Base-by-base conservation (phyloP, 2,797 vertebrate genomes). In the Amblyopsis hoosieri region DNA sequence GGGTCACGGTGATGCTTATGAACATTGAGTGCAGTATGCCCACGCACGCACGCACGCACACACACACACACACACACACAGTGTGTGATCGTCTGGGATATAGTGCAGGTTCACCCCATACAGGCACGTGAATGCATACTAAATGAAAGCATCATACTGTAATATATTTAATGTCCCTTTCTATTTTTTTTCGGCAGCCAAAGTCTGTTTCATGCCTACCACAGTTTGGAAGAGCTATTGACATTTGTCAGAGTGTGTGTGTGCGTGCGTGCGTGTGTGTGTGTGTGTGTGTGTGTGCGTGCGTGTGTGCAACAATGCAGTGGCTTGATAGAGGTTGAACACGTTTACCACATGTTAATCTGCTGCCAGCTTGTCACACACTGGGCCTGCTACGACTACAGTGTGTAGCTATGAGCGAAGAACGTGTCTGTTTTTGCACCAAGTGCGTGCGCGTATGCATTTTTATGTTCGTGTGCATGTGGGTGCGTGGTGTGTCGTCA, bases 21-120 rank as follows among this genome's bases (percentile, higher is more conserved):
- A 72, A 86, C 83, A 85, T 75, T 84, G 81, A 86, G 79, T 72
- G 75, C 59, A 74, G 69, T 82, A 67, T 78, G 76, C 76, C 78
- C 72, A 76, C 59, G 71, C 23, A 29, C 19, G 19, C 5, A 62
- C 59, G 17, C 60, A 46, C 23, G 55, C 15, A 46, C 12, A 75
- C 66, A 68, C 54, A 66, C 23, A 4, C 33, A 58, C n/a, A 54
- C 31, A 31, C 54, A 37, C 53, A n/a, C 23, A 62, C 8, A 68
- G 23, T 29, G 23, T 29, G 23, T 15, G 15, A 52, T n/a, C 15
- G 15, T 3, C 15, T 15, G 33, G 8, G 13, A 53, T 58, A 53
- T 63, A 17, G 14, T 12, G 31, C 56, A 19, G 42, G 56, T 46
- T 14, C 37, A 17, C 14, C n/a, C 3, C 48, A 53, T 54, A 48